Base-by-base conservation (phyloP, 2,888 invertebrate genomes). In the Dasysyrphus tricinctus region DNA sequence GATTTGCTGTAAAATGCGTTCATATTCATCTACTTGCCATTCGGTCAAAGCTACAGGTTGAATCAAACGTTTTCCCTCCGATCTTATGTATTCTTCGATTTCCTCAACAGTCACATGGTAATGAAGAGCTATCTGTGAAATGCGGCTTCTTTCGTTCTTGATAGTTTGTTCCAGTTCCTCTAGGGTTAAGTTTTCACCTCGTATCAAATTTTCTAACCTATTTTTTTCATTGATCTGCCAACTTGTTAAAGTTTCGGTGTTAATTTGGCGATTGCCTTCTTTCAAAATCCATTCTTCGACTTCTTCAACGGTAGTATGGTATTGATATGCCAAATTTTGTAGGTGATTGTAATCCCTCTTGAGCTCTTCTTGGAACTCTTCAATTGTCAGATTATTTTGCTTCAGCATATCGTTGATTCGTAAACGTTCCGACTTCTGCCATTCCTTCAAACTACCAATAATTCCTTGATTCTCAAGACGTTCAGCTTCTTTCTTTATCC, bases 61-160 rank as follows among this genome's bases (percentile, higher is more conserved):
- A 3, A 92, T 88, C 4, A 91, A 89, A 0, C 91, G 90, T 37
- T 90, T 89, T 4, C 91, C 80, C 72, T 92, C 92, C 0, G 89
- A 88, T 9, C 91, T 85, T 89, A 92, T 91, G 91, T 92, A 92
- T 42, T 91, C 90, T 37, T 92, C 91, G 16, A 92, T 91, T 75
- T 92, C 92, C 81, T 91, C 91, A 1, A 92, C 90, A 0, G 91
- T 91, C 0, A 91, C 90, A 63, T 92, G 91, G 56, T 92, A 91
- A 70, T 91, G 91, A 88, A 90, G 90, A 37, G 92, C 91, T 84
- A 91, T 89, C 7, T 81, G 89, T 69, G 91, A 88, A 8, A 92
- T 88, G 4, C 91, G 90, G 0, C 88, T 80, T 2, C 91, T 90
- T 88, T 92, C 92, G 74, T 91, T 89, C 4, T 91, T 84, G 42